Percentiles rank a stretch among this genome's conserved stretches.
These are phyloP conservation scores for Listronotus bonariensis DNA, from an alignment of 1,140 invertebrate species.

Conservation along the genomic window DNA sequence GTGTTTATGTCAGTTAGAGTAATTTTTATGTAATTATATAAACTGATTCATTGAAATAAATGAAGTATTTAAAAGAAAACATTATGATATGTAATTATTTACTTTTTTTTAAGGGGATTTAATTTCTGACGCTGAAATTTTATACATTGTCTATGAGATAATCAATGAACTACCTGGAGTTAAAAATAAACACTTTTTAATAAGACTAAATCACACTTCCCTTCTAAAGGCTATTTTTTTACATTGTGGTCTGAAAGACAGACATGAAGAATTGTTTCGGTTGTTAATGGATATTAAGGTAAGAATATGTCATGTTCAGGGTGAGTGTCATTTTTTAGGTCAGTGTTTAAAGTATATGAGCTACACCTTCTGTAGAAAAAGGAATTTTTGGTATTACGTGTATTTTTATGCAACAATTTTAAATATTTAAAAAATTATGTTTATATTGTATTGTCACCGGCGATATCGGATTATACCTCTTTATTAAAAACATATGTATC, in stretches of 20 bases:
- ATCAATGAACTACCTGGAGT: conserved; percentile 72
- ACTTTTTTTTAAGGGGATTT: conserved; percentile 61
- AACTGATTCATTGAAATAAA: background rate
- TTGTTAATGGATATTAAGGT: conserved; percentile 39
- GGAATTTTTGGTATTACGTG: too few relatives aligned
- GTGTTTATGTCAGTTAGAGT: too few relatives aligned
- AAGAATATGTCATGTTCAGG: too few relatives aligned
- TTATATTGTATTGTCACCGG: too few relatives aligned
- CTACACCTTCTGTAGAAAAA: too few relatives aligned
- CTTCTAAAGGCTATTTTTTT: conserved; percentile 78
- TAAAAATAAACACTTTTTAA: conserved; percentile 69
- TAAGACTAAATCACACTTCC: conserved; percentile 83
- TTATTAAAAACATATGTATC: too few relatives aligned
- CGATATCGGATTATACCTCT: too few relatives aligned
- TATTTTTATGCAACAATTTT: too few relatives aligned
- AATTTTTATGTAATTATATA: too few relatives aligned
- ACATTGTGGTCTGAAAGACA: conserved; percentile 75
- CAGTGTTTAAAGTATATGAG: too few relatives aligned
- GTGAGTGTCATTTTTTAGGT: too few relatives aligned
- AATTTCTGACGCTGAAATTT: conserved; percentile 83
- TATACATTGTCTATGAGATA: conserved; percentile 79
- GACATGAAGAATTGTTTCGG: conserved; percentile 38
- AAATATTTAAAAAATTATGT: too few relatives aligned
- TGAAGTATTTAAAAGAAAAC: conserved; percentile 1
- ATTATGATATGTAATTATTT: background rate